These are phyloP conservation scores for Furcifer pardalis DNA, from an alignment of 2,797 vertebrate species.

Conservation along the genomic window DNA sequence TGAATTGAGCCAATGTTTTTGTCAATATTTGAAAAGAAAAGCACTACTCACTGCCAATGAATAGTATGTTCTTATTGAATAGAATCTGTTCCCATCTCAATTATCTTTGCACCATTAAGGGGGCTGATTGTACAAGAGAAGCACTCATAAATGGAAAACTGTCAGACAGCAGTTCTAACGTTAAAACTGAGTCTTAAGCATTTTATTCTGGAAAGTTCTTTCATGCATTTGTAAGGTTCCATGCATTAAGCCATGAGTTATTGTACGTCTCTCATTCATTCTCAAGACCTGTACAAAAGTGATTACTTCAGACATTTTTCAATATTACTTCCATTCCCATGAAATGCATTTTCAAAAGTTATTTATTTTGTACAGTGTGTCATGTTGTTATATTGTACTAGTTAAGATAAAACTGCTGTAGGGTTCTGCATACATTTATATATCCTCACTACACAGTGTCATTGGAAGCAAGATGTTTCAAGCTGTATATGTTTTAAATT, in stretches of 20 bases:
- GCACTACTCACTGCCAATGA: neutral
- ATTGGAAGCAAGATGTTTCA: slow-evolving; percentile 71
- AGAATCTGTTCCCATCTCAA: slow-evolving; percentile 36
- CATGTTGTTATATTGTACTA: slow-evolving; percentile 79
- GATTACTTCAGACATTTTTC: slow-evolving; percentile 80
- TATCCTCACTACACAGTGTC: slow-evolving; percentile 65
- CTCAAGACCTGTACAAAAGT: slow-evolving; percentile 76
- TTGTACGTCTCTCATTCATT: slow-evolving; percentile 69
- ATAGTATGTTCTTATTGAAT: slow-evolving; percentile 2
- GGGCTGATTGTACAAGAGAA: neutral
- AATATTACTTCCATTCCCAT: slow-evolving; percentile 80
- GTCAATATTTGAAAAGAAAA: slow-evolving; percentile 15
- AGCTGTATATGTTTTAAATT: slow-evolving; percentile 71
- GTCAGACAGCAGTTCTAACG: slow-evolving; percentile 21
- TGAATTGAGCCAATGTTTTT: neutral
- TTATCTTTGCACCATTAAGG: slow-evolving; percentile 30
- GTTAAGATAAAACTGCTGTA: slow-evolving; percentile 81
- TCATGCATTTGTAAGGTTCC: slow-evolving; percentile 58
- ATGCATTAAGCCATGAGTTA: slow-evolving; percentile 69
- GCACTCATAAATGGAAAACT: slow-evolving; percentile 1
- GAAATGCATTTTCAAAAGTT: slow-evolving; percentile 81
- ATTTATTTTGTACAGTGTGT: slow-evolving; percentile 80
- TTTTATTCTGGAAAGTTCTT: slow-evolving; percentile 56
- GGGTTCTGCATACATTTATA: slow-evolving; percentile 72
- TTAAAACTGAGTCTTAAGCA: slow-evolving; percentile 27